These are phyloP conservation scores for Drosophila birchii DNA, from an alignment of 2,888 invertebrate genomes.

Conservation along the genomic window DNA sequence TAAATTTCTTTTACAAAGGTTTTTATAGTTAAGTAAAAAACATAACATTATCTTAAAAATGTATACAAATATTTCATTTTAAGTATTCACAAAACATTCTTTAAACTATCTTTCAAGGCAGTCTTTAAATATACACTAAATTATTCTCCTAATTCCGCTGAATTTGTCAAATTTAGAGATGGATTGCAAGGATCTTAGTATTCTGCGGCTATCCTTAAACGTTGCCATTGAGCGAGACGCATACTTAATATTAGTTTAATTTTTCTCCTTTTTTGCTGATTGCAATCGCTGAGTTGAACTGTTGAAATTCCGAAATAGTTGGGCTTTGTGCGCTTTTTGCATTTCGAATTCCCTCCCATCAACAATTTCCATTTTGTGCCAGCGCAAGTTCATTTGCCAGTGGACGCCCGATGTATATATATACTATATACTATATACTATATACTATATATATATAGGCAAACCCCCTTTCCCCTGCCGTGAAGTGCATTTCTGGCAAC, in stretches of 20 bases:
- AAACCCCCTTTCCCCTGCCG: background rate
- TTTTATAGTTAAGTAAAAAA: too few relatives aligned
- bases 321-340: slow-evolving; percentile 62
- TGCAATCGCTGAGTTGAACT: slow-evolving; percentile 35
- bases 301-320: slow-evolving; percentile 46
- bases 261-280: slow-evolving; percentile 33
- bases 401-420: slow-evolving; percentile 17
- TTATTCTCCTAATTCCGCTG: background rate
- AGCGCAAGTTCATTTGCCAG: slow-evolving; percentile 74
- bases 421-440: slow-evolving; percentile 12
- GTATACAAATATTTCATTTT: too few relatives aligned
- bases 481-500: slow-evolving; percentile 51
- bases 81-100: background rate
- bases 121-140: background rate
- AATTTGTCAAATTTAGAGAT: background rate
- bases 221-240: slow-evolving; percentile 34
- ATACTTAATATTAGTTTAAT: slow-evolving; percentile 65
- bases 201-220: slow-evolving; percentile 19
- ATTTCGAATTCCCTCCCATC: slow-evolving; percentile 59
- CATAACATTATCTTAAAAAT: too few relatives aligned
- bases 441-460: slow-evolving; percentile 24
- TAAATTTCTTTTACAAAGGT: too few relatives aligned
- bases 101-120: background rate
- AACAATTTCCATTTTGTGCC: slow-evolving; percentile 75
- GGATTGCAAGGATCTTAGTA: background rate